Evolutionary conservation across 2,888 invertebrate species (phyloP), one percentile per base, ranked within the genome.

Genomic region (Caenorhabditis uteleia): DNA sequence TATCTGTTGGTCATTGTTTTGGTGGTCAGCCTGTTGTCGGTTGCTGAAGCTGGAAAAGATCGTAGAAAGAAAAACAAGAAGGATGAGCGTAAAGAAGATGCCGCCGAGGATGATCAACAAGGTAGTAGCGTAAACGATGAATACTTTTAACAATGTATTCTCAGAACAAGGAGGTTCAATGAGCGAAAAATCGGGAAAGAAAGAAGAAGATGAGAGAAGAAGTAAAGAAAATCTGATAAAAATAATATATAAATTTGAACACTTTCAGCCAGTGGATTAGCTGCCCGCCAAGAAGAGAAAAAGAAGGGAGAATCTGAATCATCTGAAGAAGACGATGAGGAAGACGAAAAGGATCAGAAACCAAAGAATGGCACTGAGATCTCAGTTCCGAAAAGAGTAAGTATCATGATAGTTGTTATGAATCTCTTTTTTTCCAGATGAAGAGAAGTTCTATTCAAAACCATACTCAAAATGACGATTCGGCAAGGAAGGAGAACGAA

Each of bases 11-110:
- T 40, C n/a, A 46, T 46, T n/a, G 18, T 62, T n/a, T 20, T 56
- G 2, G 14, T 62, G 1, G 34, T 62, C 1, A 20, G 45, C 14
- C 43, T 62, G 16, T n/a, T 62, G 14, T 42, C 50, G 14, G 31
- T 44, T 33, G 40, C 34, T 16, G 61, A 56, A 21, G 56, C 47
- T 26, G 47, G 39, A 23, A 51, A 50, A 25, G 62, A 56, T 34
- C 62, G 61, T 8, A 31, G 49, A 1, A 62, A 62, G 51, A 62
- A 62, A n/a, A n/a, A n/a, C n/a, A 58, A 58, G 36, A 31, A 38
- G 10, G 50, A 46, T 45, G 57, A 58, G 7, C 44, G 57, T 0
- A n/a, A 29, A 0, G 51, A 62, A 23, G 62, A 43, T 21, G 26
- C 27, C 3, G n/a, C 16, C 7, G 14, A 27, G n/a, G 27, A 43